A percentile compares a stretch with the other conserved stretches of the same genome.
Evolutionary conservation across 2,888 invertebrate species (phyloP).

Genomic region (Orchestes rusci): DNA sequence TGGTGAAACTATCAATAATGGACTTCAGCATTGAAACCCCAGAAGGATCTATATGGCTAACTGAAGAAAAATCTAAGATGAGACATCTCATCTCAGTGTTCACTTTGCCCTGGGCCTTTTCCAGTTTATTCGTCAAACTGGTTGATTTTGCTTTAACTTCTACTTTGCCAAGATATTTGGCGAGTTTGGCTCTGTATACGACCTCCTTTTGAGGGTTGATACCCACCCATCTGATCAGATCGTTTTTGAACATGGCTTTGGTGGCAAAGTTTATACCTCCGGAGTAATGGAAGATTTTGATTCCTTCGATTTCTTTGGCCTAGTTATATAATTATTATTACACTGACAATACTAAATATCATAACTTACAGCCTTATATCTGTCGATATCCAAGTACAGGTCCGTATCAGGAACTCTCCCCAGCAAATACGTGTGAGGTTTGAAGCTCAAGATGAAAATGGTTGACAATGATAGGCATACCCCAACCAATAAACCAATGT

Average conservation of each 20-base stretch:
- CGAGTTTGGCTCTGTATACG: conserved; percentile 40
- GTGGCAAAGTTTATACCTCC: conserved; percentile 64
- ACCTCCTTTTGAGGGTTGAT: conserved; percentile 47
- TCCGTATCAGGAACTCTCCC: conserved; percentile 58
- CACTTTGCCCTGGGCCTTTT: conserved; percentile 32
- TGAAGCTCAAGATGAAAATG: conserved; percentile 59
- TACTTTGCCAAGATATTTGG: conserved; percentile 34
- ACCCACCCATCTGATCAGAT: conserved; percentile 47
- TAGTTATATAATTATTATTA: conserved; percentile 34
- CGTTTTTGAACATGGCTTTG: conserved; percentile 49
- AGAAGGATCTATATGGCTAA: conserved; percentile 58
- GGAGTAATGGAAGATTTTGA: conserved; percentile 62
- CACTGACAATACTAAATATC: background rate
- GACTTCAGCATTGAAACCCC: conserved; percentile 52
- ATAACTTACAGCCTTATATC: conserved; percentile 56
- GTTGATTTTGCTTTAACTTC: conserved; percentile 2
- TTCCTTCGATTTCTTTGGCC: conserved; percentile 54
- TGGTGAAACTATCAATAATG: conserved; percentile 48
- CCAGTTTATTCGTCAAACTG: conserved; percentile 21
- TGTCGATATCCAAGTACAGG: conserved; percentile 56
- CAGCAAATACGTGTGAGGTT: conserved; percentile 53
- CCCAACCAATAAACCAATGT: conserved; percentile 62
- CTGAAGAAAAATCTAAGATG: conserved; percentile 56
- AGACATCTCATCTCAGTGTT: conserved; percentile 36
- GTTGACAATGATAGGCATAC: conserved; percentile 59